Conservation (phyloP, 2,797 vertebrate species). For the Podarcis lilfordi region DNA sequence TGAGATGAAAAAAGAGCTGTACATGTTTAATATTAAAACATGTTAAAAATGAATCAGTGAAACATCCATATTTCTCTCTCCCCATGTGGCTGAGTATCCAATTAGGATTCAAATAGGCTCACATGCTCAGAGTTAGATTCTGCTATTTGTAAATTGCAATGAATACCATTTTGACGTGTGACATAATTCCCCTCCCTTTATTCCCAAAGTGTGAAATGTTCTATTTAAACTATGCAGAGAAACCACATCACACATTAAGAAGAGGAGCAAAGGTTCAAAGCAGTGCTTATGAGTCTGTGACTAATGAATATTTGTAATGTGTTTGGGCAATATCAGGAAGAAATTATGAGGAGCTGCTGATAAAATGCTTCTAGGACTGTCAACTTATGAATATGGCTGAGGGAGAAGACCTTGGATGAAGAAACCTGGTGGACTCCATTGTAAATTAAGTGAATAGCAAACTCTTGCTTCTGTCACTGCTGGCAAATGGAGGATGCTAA, state of each 20-base stretch:
- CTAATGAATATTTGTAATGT: neutral
- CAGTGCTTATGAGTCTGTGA: neutral
- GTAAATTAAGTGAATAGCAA: neutral
- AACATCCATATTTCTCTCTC: neutral
- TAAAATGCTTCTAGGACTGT: neutral
- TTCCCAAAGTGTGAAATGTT: neutral
- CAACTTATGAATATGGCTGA: neutral
- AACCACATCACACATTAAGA: neutral
- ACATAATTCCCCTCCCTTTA: neutral
- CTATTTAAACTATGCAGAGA: neutral
- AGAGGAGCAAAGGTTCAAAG: neutral
- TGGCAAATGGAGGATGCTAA: too few relatives aligned
- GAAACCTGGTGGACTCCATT: neutral
- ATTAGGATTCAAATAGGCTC: neutral
- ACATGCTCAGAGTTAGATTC: neutral
- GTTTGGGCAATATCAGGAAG: neutral
- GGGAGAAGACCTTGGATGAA: neutral
- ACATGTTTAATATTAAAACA: conserved; percentile 12
- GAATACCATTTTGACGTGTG: rapidly evolving
- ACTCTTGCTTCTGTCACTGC: too few relatives aligned
- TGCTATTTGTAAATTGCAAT: neutral
- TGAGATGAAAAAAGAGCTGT: neutral
- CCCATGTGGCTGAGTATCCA: neutral
- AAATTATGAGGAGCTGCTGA: neutral
- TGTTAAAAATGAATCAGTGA: neutral